Percentiles rank a stretch among this genome's conserved stretches.
Evolutionary conservation across 1,140 invertebrate genomes (phyloP).

Genomic region (Leptinotarsa texana): DNA sequence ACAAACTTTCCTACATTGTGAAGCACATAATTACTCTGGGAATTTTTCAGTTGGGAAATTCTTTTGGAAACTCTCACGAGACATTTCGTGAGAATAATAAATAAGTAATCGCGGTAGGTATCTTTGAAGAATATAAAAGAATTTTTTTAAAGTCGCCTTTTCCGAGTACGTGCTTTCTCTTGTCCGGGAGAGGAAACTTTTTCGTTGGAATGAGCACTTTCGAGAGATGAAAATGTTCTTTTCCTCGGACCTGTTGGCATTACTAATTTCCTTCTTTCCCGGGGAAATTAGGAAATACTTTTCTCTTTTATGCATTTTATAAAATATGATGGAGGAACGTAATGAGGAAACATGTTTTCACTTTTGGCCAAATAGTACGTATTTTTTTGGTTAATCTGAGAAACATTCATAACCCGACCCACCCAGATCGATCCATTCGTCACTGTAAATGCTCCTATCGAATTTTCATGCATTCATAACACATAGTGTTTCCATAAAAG

Average conservation of each 20-base stretch:
- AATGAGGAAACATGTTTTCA: no score
- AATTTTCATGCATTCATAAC: no score
- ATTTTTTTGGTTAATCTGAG: no score
- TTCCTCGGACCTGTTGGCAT: not conserved
- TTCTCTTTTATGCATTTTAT: no score
- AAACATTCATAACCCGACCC: no score
- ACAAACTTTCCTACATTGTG: not conserved
- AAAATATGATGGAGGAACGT: no score
- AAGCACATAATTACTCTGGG: conserved; percentile 2
- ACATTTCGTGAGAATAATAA: conserved; percentile 6
- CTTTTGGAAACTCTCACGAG: not conserved
- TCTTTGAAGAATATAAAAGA: not conserved
- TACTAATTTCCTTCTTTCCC: not conserved
- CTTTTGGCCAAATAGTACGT: no score
- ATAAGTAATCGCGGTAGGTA: not conserved
- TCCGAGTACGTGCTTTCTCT: not conserved
- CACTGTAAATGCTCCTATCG: no score
- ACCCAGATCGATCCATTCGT: no score
- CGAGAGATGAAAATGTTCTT: not conserved
- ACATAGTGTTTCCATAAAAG: no score
- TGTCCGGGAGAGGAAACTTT: not conserved
- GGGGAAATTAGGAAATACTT: no score
- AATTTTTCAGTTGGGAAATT: not conserved
- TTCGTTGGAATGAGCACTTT: not conserved
- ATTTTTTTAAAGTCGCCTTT: not conserved